Conservation (phyloP, 1,140 invertebrate genomes). For the Tetramorium parvispinum region DNA sequence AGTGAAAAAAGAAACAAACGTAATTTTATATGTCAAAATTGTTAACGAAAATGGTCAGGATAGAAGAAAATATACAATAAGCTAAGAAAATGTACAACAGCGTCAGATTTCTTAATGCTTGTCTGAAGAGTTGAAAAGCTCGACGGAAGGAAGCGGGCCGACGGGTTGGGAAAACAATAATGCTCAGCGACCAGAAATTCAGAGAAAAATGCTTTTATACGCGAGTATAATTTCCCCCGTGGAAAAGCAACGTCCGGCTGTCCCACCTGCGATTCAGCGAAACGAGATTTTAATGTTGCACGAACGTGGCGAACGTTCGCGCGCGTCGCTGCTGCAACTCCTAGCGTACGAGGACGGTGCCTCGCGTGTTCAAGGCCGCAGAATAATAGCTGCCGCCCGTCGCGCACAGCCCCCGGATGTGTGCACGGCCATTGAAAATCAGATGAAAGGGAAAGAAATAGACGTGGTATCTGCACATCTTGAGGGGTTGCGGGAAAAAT, state of each 20-base stretch:
- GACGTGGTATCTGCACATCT: conserved; percentile 62
- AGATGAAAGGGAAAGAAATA: conserved; percentile 67
- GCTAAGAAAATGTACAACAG: conserved; percentile 6
- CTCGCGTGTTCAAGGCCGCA: conserved; percentile 68
- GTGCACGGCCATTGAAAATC: conserved; percentile 59
- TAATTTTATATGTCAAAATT: not conserved
- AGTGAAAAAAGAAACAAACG: not conserved
- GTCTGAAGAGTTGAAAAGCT: conserved; percentile 26
- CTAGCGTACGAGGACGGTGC: conserved; percentile 52
- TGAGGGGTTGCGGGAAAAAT: conserved; percentile 56
- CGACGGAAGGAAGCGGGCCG: conserved; percentile 23
- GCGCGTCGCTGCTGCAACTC: conserved; percentile 18
- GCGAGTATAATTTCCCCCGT: conserved; percentile 52
- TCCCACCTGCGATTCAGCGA: conserved; percentile 56
- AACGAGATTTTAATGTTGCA: conserved; percentile 68
- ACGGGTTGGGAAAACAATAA: conserved; percentile 66
- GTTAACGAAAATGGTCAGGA: not conserved
- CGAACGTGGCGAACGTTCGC: conserved; percentile 60
- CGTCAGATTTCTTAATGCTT: conserved; percentile 41
- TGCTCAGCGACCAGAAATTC: conserved; percentile 66
- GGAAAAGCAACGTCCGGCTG: conserved; percentile 36
- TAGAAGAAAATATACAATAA: conserved; percentile 14
- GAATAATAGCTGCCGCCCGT: conserved; percentile 66
- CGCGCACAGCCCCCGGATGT: conserved; percentile 49
- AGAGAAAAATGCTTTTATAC: conserved; percentile 57